These are phyloP conservation scores for Onychomys torridus DNA, from an alignment of 2,797 vertebrate species.

Conservation along the genomic window DNA sequence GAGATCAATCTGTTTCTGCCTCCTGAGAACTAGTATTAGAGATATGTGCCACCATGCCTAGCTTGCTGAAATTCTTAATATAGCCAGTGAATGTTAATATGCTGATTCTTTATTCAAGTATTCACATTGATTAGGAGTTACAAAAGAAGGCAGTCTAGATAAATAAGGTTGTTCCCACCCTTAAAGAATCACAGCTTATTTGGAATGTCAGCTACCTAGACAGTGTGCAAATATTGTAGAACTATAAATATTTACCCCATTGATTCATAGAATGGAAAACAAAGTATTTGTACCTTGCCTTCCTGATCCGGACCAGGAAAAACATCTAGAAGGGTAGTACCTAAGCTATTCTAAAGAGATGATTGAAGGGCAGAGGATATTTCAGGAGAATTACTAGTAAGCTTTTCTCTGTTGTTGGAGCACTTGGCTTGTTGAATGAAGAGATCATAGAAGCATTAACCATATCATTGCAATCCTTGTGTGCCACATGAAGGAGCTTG, in stretches of 20 bases:
- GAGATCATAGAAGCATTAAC: neutral
- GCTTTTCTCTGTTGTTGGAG: neutral
- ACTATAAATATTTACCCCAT: neutral
- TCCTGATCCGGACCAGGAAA: neutral
- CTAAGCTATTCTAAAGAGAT: neutral
- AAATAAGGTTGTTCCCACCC: neutral
- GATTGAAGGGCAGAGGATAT: neutral
- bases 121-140: neutral
- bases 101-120: constrained; percentile 7
- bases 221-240: neutral
- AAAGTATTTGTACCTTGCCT: neutral
- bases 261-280: neutral
- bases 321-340: neutral
- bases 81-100: constrained; percentile 22
- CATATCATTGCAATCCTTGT: neutral
- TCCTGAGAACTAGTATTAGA: neutral
- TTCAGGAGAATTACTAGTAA: neutral
- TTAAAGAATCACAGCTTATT: constrained; percentile 30
- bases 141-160: neutral
- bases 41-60: neutral
- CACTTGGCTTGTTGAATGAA: neutral
- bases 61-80: constrained; percentile 45
- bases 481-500: neutral
- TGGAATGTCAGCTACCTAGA: constrained; percentile 33
- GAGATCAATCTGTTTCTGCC: neutral